Base-by-base conservation (phyloP, 23 tunicate genomes). In the Diplosoma virens region DNA sequence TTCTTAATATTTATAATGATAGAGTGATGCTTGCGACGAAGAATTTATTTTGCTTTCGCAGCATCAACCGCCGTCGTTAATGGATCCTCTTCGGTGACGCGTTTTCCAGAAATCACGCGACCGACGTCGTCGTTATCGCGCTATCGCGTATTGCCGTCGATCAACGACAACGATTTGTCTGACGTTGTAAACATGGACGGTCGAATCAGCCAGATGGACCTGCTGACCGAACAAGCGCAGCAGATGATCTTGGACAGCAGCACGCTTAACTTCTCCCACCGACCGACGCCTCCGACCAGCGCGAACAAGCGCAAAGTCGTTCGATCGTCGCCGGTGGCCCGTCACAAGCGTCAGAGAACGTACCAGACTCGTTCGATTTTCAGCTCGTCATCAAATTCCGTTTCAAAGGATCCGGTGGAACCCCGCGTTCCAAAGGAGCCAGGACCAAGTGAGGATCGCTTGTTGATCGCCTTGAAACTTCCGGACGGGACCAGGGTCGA, bases 401-500 rank as follows among this genome's bases (percentile, higher is more conserved):
- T 69, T 0, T 52, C 30, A 16, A 52, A 71, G 24, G 68, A 33
- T 0, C 33, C 67, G 3, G 58, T 58, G 0, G 73, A 53, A 50
- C 77, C 85, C 2, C 47, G 47, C 48, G 61, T 82, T 3, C 84
- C 83, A 21, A 36, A 59, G 2, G 88, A 82, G 27, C 96, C 96
- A 22, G 68, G 69, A 14, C 80, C 73, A 61, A 63, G 64, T 24
- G 80, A 89, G 53, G 84, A 79, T 16, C 79, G 90, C 29, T 25
- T 90, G 4, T 50, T 76, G 41, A 37, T 90, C 17, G 97, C 97
- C 18, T 53, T 90, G 47, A 90, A 90, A 67, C 52, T 90, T 4
- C 97, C 97, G 16, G 97, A 83, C 66, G 97, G 97, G 0, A 66
- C 79, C n/a, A 70, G 97, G 33, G 89, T 84, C 1, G 89, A 90